phyloP scores from a whole-genome alignment of 2,113 vertebrate species.

The Formicarius rufipectus region DNA sequence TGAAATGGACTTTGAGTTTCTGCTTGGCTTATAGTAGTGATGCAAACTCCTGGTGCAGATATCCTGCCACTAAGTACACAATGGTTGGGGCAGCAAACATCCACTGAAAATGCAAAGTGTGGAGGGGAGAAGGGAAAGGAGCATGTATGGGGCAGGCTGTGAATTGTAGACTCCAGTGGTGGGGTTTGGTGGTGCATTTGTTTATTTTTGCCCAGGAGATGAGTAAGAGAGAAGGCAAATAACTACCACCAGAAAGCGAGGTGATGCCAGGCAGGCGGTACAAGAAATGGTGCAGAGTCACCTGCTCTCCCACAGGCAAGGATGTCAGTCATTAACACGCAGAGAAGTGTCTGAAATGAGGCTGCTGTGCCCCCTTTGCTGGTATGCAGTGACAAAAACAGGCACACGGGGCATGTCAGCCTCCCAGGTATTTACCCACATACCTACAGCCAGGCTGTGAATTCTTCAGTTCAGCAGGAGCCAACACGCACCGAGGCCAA shows the following conservation, averaged over 20 bases:
- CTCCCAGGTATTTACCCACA: neutral
- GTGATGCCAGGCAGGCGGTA: neutral
- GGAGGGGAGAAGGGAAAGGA: neutral
- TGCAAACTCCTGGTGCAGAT: neutral
- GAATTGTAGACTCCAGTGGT: neutral
- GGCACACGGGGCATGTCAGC: neutral
- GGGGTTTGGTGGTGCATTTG: neutral
- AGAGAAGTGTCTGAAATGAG: neutral
- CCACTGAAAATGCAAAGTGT: neutral
- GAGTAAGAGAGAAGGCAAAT: neutral
- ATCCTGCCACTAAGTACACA: neutral
- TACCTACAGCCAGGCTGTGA: neutral
- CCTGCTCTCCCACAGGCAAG: neutral
- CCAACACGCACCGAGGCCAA: neutral
- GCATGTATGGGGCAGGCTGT: fast-evolving
- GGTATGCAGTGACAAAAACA: neutral
- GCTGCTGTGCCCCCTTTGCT: neutral
- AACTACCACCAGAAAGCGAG: neutral
- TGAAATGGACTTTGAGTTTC: neutral
- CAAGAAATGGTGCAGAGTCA: neutral
- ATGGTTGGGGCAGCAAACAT: neutral
- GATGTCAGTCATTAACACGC: neutral
- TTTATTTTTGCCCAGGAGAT: neutral
- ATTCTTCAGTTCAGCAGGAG: neutral
- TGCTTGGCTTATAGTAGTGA: neutral